Evolutionary conservation across 2,888 invertebrate species (phyloP).

Genomic region (Acleris literana): DNA sequence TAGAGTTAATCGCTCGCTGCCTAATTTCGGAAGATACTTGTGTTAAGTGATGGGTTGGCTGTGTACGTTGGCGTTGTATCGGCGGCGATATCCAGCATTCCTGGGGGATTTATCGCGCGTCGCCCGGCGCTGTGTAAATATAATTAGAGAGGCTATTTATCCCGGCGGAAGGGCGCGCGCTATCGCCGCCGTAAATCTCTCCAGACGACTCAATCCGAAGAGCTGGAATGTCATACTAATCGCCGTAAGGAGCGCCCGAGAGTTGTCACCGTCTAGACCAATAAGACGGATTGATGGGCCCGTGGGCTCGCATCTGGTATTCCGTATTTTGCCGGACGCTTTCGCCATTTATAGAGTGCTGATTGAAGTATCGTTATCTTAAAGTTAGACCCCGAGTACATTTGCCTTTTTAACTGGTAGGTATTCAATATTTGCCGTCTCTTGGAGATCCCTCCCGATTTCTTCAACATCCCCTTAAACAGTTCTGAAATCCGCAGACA

Average conservation of each 20-base stretch:
- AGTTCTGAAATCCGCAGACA: neutral
- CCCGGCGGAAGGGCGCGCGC: slow-evolving; percentile 77
- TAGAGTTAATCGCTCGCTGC: slow-evolving; percentile 58
- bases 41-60: slow-evolving; percentile 61
- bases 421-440: neutral
- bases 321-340: slow-evolving; percentile 8
- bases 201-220: slow-evolving; percentile 78
- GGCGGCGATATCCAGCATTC: slow-evolving; percentile 72
- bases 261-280: slow-evolving; percentile 36
- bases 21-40: slow-evolving; percentile 66
- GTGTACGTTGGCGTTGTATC: slow-evolving; percentile 51
- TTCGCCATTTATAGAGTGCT: neutral
- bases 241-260: slow-evolving; percentile 43
- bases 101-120: slow-evolving; percentile 72
- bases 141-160: slow-evolving; percentile 82
- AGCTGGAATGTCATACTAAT: slow-evolving; percentile 63
- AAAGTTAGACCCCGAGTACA: neutral
- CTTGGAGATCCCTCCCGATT: neutral
- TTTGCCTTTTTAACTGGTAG: neutral
- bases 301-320: slow-evolving; percentile 12
- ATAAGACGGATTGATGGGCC: slow-evolving; percentile 32
- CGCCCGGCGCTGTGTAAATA: slow-evolving; percentile 80
- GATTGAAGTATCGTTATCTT: neutral
- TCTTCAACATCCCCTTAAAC: neutral
- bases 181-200: slow-evolving; percentile 77